A percentile compares a stretch with the other conserved stretches of the same genome.
Conservation (phyloP, 2,888 invertebrate species). For the Amphipyra tragopoginis region DNA sequence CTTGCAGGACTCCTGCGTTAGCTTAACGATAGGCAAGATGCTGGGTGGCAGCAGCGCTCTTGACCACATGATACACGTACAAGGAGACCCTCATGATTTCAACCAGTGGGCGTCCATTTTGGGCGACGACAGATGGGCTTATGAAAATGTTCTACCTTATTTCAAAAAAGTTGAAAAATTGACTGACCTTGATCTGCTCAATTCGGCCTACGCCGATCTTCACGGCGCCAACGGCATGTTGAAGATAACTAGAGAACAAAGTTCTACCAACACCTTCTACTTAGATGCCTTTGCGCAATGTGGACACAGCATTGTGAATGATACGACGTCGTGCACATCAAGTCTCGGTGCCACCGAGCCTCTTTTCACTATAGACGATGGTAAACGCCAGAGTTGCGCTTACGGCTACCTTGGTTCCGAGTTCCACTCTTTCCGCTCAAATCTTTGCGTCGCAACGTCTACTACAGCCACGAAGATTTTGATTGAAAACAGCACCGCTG, state of each 20-base stretch:
- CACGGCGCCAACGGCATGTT: constrained; percentile 44
- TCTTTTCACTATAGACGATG: constrained; percentile 24
- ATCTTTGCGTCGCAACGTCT: constrained; percentile 27
- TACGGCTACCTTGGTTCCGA: constrained; percentile 22
- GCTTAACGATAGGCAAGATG: constrained; percentile 67
- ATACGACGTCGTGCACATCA: constrained; percentile 29
- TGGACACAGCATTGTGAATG: constrained; percentile 29
- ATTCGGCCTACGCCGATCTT: neutral
- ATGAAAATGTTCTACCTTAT: constrained; percentile 57
- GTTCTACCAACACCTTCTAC: neutral
- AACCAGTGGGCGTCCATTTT: constrained; percentile 60
- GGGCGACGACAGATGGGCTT: constrained; percentile 62
- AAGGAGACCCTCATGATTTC: constrained; percentile 62
- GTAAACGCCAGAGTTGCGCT: constrained; percentile 33
- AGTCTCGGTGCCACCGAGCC: constrained; percentile 21
- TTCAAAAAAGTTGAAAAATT: constrained; percentile 67
- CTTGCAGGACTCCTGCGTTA: constrained; percentile 23
- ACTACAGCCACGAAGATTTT: constrained; percentile 45
- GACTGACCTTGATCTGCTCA: constrained; percentile 51
- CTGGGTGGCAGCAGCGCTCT: constrained; percentile 70
- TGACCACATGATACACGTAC: constrained; percentile 60
- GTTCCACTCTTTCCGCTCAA: neutral
- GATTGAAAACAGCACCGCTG: constrained; percentile 57
- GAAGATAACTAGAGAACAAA: constrained; percentile 22
- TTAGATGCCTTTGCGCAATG: constrained; percentile 15